phyloP scores from a whole-genome alignment of 2,888 invertebrate genomes.

The Lithophane leautieri region DNA sequence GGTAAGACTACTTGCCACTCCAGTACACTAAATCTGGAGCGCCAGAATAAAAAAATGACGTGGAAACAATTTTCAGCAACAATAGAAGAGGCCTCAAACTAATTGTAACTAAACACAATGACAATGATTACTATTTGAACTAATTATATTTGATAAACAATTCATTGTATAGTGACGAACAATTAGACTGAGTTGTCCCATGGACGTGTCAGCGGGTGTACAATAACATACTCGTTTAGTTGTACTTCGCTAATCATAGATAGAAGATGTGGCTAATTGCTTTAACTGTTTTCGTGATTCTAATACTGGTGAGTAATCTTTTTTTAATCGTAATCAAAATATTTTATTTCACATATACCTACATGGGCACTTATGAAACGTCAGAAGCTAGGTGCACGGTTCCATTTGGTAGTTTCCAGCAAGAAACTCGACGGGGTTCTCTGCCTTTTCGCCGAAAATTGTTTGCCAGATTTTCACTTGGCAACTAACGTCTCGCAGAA shows the following conservation, averaged over 20 bases:
- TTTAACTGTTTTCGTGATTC: constrained; percentile 43
- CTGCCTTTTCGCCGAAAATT: too few species aligned
- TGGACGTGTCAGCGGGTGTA: constrained; percentile 44
- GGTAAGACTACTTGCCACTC: too few species aligned
- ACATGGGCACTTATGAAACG: too few species aligned
- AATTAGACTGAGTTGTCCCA: constrained; percentile 62
- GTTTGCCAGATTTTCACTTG: too few species aligned
- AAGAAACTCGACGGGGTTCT: too few species aligned
- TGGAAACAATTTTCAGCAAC: constrained; percentile 8
- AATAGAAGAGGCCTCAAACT: constrained; percentile 18
- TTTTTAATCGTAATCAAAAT: too few species aligned
- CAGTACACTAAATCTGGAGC: neutral
- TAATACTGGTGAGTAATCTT: constrained; percentile 68
- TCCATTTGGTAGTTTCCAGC: too few species aligned
- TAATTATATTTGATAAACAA: constrained; percentile 66
- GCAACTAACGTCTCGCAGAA: too few species aligned
- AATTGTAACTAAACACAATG: constrained; percentile 34
- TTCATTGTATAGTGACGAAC: constrained; percentile 67
- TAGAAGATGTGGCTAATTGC: constrained; percentile 69
- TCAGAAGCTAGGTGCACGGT: too few species aligned
- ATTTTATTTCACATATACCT: too few species aligned
- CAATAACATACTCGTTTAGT: constrained; percentile 68
- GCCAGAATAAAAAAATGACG: neutral
- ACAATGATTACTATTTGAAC: constrained; percentile 45
- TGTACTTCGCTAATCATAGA: constrained; percentile 31